Base-by-base conservation (phyloP, 2,113 vertebrate genomes). In the Myotis brandtii region DNA sequence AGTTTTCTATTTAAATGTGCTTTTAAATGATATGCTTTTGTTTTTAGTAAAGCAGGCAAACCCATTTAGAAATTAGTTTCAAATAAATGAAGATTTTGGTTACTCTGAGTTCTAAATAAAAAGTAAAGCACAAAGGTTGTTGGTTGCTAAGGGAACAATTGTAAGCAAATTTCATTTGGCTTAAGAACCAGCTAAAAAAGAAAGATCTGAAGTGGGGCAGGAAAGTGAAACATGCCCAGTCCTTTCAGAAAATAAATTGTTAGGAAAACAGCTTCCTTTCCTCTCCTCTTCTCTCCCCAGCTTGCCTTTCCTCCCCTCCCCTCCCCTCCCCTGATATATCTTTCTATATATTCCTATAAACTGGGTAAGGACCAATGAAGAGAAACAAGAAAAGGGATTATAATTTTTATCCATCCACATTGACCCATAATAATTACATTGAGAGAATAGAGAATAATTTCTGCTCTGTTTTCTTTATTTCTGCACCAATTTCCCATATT, bases 141-240 rank as follows among this genome's bases (percentile, higher is more conserved):
- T 89, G 92, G 87, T 97, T 96, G 87, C 87, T 86, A 94, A 87
- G 94, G 95, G 76, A 93, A 97, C 66, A 21, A 59, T 67, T 67
- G 89, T 88, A 89, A 95, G 75, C 89, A 93, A 86, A 92, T 96
- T 94, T 90, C 52, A 84, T 20, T 80, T 76, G 79, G 69, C 52
- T 93, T 30, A 67, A 93, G 93, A 94, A 91, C 37, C 14, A 23
- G 93, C 52, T 77, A 30, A 52, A 69, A 43, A 40, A 86, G 67
- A 62, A 89, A 72, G 73, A 69, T 64, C 21, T 54, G 17, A 89
- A 73, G 18, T 18, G 37, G 50, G 75, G 48, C 62, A 67, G 85
- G 23, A 82, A 72, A 81, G 40, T 18, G 54, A 90, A 67, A 75
- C 27, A n/a, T 10, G 66, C 18, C 30, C 56, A 50, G 37, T 14